Base-by-base conservation (phyloP, 2,113 vertebrate species). In the Coreoperca whiteheadi region DNA sequence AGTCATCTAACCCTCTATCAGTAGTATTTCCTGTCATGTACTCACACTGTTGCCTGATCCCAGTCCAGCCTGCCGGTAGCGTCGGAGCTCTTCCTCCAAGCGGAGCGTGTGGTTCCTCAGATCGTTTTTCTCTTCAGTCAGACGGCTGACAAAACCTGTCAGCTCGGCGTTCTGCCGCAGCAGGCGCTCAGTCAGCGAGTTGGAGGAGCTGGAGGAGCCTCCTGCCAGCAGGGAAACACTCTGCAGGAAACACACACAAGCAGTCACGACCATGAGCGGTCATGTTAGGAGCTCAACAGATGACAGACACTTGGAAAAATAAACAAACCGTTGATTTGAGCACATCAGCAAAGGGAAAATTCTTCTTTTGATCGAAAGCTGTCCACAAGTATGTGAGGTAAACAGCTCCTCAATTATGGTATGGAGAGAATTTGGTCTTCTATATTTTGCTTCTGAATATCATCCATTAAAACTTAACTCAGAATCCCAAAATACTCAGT, bases 111-210 rank as follows among this genome's bases (percentile, higher is more conserved):
- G 94, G 71, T 98, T 99, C 70, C 97, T 96, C 88, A 99, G 94
- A 66, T 97, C 97, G 53, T 98, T 99, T 95, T 99, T 99, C 89
- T 99, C 98, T 70, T 98, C 97, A 0, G 97, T 99, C 87, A 99
- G 94, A 0, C 95, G 96, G 86, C 97, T 97, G 86, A 99, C 97
- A 12, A 97, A 97, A 39, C 98, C 97, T 0, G 97, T 99, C 64
- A 99, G 94, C 89, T 99, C 97, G 0, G 97, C 96, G 5, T 98
- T 99, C 87, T 99, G 98, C 84, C 96, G 95, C 85, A 99, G 95
- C 69, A 99, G 94, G 34, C 96, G 95, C 94, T 99, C 97, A 0
- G 96, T 97, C 87, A 99, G 83, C 0, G 94, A 94, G 86, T 93
- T 95, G 72, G 95, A 96, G 0, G 95, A 93, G 61, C 94, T 94